Base-by-base conservation (phyloP, 1,140 invertebrate genomes). In the Hirudo medicinalis region DNA sequence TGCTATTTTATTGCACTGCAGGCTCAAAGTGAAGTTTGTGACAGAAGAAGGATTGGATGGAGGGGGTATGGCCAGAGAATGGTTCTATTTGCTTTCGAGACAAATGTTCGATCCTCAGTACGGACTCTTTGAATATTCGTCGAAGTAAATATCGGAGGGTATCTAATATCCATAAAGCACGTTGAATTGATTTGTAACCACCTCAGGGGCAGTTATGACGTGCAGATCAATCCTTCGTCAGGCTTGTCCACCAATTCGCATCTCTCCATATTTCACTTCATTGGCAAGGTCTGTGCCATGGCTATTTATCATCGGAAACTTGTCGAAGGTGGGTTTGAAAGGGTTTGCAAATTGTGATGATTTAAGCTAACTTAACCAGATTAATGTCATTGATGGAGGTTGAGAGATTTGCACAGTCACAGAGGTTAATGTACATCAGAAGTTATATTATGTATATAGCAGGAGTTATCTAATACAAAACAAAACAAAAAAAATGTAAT, bases 81-180 rank as follows among this genome's bases (percentile, higher is more conserved):
- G 94, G 92, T 99, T 98, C 85, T 98, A 96, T 85, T 86, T 98
- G 40, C 83, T 99, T 36, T 97, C 94, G 0, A 96, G 96, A 83
- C 94, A 99, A 86, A 97, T 98, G 93, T 98, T 98, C 82, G 98
- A 98, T 85, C 95, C 95, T 0, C 98, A 98, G 80, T 99, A 99
- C 83, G 94, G 94, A 0, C 85, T 99, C 22, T 99, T 99, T 85
- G 94, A 99, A 83, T 98, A 98, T 85, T 97, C 94, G 19, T 94
- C 95, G 20, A 95, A 94, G 91, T 89, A 84, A 86, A 87, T 85
- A 69, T 40, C 53, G 71, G 40, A 69, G 11, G 4, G 5, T 6
- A 69, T 8, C 25, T 43, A 13, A 17, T 32, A 1, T 13, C 22
- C 17, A 2, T 29, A 22, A 69, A 27, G 36, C 36, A 69, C 19